A percentile compares a stretch with the other conserved stretches of the same genome.
Conservation (phyloP, 2,888 invertebrate species). For the Nomada flava region DNA sequence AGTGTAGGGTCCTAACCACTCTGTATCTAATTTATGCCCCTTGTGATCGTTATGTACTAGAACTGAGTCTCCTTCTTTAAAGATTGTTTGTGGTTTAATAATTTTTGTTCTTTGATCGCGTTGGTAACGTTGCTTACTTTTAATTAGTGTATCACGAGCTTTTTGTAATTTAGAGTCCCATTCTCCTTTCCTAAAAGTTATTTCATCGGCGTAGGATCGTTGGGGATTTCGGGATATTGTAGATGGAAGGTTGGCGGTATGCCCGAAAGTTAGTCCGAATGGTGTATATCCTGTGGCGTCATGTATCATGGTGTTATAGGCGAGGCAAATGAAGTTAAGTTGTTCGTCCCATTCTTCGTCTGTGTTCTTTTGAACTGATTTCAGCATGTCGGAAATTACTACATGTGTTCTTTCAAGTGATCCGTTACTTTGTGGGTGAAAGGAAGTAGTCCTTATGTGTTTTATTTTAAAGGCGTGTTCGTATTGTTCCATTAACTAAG, state of each 20-base stretch:
- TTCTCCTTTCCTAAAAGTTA: background rate
- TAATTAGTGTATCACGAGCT: background rate
- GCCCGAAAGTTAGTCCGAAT: no score
- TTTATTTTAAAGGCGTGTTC: no score
- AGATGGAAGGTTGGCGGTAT: no score
- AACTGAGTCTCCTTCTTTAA: background rate
- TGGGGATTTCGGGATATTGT: background rate
- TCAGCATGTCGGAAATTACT: slow-evolving; percentile 13
- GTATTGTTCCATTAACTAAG: no score
- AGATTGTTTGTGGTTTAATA: background rate
- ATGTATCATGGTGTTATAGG: background rate
- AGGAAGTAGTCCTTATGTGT: background rate
- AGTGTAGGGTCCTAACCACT: slow-evolving; percentile 2
- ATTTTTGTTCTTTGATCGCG: background rate
- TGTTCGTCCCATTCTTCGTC: slow-evolving; percentile 10
- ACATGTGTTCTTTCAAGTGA: slow-evolving; percentile 5
- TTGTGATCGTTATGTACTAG: slow-evolving; percentile 7
- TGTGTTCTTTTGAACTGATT: slow-evolving; percentile 1
- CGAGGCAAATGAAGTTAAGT: slow-evolving; percentile 4
- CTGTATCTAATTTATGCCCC: background rate
- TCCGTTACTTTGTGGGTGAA: slow-evolving; percentile 12
- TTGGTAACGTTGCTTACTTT: background rate
- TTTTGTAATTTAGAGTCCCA: background rate
- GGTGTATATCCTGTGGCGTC: background rate
- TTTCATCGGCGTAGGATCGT: background rate